A percentile compares a stretch with the other conserved stretches of the same genome.
Evolutionary conservation across 2,797 vertebrate genomes (phyloP).

Genomic region (Pampus argenteus): DNA sequence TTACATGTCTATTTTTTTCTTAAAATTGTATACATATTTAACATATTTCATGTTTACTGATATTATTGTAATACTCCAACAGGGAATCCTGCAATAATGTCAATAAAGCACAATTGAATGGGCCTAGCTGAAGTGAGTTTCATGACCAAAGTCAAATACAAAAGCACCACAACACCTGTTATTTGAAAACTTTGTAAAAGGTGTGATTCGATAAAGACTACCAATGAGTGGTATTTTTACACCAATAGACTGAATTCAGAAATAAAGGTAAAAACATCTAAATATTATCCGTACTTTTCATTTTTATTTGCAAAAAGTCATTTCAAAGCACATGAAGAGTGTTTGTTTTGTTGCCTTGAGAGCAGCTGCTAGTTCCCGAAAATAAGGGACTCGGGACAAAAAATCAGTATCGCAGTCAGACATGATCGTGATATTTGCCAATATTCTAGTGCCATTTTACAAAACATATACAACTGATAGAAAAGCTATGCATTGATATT

Average conservation of each 20-base stretch:
- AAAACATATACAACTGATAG: not conserved
- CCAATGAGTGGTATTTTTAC: slow-evolving; percentile 32
- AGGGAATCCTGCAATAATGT: slow-evolving; percentile 26
- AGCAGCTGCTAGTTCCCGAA: slow-evolving; percentile 49
- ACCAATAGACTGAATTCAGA: slow-evolving; percentile 18
- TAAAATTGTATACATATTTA: not conserved
- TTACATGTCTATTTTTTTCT: not conserved
- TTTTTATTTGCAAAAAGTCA: slow-evolving; percentile 17
- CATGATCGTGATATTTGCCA: not conserved
- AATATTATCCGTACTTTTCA: not conserved
- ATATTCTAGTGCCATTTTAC: not conserved
- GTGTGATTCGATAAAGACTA: slow-evolving; percentile 21
- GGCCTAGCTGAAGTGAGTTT: slow-evolving; percentile 12
- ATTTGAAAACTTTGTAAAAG: slow-evolving; percentile 5
- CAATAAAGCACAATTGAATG: slow-evolving; percentile 35
- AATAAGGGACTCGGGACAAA: not conserved
- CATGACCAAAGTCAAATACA: slow-evolving; percentile 18
- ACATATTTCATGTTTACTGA: not conserved
- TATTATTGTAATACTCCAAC: slow-evolving; percentile 13
- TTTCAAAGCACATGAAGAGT: slow-evolving; percentile 12
- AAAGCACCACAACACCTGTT: slow-evolving; percentile 11
- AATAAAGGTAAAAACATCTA: slow-evolving; percentile 35
- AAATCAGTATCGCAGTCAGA: slow-evolving; percentile 1
- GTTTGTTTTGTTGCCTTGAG: slow-evolving; percentile 52
- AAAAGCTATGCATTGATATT: not conserved